phyloP scores from a whole-genome alignment of 2,888 invertebrate species.

The Spodoptera littoralis region DNA sequence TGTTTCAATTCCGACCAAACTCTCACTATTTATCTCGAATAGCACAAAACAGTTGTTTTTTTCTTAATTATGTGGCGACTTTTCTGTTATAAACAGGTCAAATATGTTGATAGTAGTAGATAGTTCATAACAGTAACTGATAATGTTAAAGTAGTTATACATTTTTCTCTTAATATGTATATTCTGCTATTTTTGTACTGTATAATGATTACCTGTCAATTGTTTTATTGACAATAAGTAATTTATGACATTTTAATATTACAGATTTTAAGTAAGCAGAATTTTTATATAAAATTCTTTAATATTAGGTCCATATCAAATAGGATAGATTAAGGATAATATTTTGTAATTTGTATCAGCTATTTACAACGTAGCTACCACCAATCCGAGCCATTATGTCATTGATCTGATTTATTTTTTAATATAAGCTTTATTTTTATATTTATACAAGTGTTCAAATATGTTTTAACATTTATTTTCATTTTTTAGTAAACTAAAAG shows the following conservation, averaged over 20 bases:
- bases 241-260: conserved; percentile 53
- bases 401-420: conserved; percentile 60
- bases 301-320: conserved; percentile 64
- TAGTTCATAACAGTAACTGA: conserved; percentile 27
- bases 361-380: conserved; percentile 58
- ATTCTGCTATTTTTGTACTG: conserved; percentile 49
- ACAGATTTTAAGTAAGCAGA: conserved; percentile 34
- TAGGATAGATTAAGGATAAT: conserved; percentile 52
- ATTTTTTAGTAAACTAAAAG: conserved; percentile 31
- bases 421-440: conserved; percentile 53
- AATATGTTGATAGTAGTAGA: conserved; percentile 30
- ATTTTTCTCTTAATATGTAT: conserved; percentile 30
- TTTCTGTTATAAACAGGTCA: conserved; percentile 36
- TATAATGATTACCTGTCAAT: conserved; percentile 53
- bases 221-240: conserved; percentile 76
- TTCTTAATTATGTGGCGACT: conserved; percentile 4
- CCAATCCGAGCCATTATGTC: conserved; percentile 85
- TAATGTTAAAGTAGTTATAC: conserved; percentile 26
- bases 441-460: conserved; percentile 53
- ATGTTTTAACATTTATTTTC: conserved; percentile 29
- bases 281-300: conserved; percentile 40
- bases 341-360: conserved; percentile 45
- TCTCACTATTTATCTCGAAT: conserved; percentile 15
- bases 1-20: not conserved
- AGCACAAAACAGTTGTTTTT: conserved; percentile 39